These are phyloP conservation scores for Chrysina gloriosa DNA, from an alignment of 2,888 invertebrate genomes.

Conservation along the genomic window DNA sequence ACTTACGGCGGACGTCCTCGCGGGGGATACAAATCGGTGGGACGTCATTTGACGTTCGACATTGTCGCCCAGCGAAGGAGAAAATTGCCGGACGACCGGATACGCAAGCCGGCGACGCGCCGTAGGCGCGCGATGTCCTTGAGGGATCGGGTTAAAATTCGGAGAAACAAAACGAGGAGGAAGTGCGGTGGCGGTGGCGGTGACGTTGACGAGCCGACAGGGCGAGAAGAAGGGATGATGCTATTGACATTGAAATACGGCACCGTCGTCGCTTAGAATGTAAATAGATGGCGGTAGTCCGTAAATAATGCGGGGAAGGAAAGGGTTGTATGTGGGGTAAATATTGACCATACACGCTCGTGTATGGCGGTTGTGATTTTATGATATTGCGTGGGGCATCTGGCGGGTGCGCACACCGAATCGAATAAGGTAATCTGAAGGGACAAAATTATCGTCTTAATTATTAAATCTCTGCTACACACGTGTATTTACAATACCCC, in stretches of 20 bases:
- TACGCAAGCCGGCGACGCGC: background rate
- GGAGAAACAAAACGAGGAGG: background rate
- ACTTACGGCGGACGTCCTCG: background rate
- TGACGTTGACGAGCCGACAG: constrained; percentile 3
- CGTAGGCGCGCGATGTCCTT: background rate
- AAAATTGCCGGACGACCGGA: background rate
- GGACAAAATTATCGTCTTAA: too few relatives aligned
- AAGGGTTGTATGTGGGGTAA: too few relatives aligned
- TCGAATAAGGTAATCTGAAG: too few relatives aligned
- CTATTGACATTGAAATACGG: constrained; percentile 12
- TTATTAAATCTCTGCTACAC: too few relatives aligned
- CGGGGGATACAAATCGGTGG: background rate
- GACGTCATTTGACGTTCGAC: background rate
- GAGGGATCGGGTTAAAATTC: background rate
- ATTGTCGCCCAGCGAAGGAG: background rate
- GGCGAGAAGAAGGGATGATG: background rate
- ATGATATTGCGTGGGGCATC: too few relatives aligned
- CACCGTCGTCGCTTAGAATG: too few relatives aligned
- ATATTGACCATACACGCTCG: too few relatives aligned
- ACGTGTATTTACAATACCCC: too few relatives aligned
- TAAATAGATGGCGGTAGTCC: too few relatives aligned
- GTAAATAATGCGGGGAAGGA: too few relatives aligned
- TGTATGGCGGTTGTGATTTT: too few relatives aligned
- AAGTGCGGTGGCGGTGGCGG: background rate
- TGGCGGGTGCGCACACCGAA: too few relatives aligned